phyloP scores from a whole-genome alignment of 1,140 invertebrate species.

The Polypedilum vanderplanki region DNA sequence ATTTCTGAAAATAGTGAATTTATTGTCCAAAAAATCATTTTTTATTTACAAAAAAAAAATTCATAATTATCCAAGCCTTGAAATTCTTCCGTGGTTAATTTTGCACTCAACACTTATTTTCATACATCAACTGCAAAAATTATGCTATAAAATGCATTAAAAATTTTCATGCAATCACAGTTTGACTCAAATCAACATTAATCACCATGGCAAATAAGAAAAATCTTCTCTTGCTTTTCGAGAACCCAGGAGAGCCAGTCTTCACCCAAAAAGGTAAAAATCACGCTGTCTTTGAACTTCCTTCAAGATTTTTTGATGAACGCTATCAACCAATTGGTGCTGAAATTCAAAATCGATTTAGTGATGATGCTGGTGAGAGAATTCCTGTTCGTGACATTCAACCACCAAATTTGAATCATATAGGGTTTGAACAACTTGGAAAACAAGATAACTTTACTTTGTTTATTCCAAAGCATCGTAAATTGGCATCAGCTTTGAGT shows the following conservation, averaged over 20 bases:
- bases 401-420: slow-evolving; percentile 45
- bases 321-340: slow-evolving; percentile 43
- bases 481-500: slow-evolving; percentile 45
- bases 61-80: too few relatives aligned
- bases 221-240: slow-evolving; percentile 56
- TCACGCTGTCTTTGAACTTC: slow-evolving; percentile 32
- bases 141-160: background rate
- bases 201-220: slow-evolving; percentile 41
- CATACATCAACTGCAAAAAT: too few relatives aligned
- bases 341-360: slow-evolving; percentile 48
- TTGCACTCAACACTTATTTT: too few relatives aligned
- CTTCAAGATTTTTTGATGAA: slow-evolving; percentile 39
- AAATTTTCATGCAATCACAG: background rate
- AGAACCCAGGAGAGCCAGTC: slow-evolving; percentile 63
- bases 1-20: too few relatives aligned
- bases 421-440: slow-evolving; percentile 44
- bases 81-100: too few relatives aligned
- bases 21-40: too few relatives aligned
- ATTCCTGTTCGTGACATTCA: slow-evolving; percentile 48
- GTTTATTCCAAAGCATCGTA: slow-evolving; percentile 50
- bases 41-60: too few relatives aligned
- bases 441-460: slow-evolving; percentile 49
- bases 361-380: slow-evolving; percentile 44
- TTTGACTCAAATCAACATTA: background rate
- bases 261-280: slow-evolving; percentile 47